phyloP scores from a whole-genome alignment of 1,140 invertebrate species.

The Halictus rubicundus region DNA sequence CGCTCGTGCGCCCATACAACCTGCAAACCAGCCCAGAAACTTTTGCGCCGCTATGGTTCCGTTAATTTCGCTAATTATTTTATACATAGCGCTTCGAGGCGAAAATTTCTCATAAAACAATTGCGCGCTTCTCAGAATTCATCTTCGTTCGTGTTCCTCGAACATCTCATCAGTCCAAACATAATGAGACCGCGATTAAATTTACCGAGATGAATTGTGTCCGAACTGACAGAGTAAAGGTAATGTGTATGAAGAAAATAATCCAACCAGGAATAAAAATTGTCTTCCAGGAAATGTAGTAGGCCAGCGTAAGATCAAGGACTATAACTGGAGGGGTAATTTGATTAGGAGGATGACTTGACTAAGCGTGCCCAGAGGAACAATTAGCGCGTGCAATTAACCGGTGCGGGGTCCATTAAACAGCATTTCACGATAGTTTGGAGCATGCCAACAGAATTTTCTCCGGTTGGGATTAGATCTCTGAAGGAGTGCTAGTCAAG shows the following conservation, averaged over 20 bases:
- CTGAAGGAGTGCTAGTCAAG: slow-evolving; percentile 6
- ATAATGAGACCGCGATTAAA: not conserved
- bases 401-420: slow-evolving; percentile 8
- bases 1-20: not conserved
- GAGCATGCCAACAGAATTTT: slow-evolving; percentile 29
- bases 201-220: not conserved
- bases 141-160: not conserved
- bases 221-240: not conserved
- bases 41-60: not conserved
- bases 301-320: not conserved
- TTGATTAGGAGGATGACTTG: slow-evolving; percentile 7
- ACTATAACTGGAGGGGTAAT: not conserved
- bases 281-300: not conserved
- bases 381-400: slow-evolving; percentile 41
- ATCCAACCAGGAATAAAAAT: not conserved
- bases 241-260: not conserved
- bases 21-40: not conserved
- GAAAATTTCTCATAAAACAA: not conserved
- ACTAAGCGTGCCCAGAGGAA: not conserved
- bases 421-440: slow-evolving; percentile 35
- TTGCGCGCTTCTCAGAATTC: not conserved
- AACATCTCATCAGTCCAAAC: not conserved
- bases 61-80: not conserved
- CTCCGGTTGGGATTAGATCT: slow-evolving; percentile 29
- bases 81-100: not conserved